Evolutionary conservation across 1,140 invertebrate species (phyloP).

Genomic region (Dreissena rostriformis): DNA sequence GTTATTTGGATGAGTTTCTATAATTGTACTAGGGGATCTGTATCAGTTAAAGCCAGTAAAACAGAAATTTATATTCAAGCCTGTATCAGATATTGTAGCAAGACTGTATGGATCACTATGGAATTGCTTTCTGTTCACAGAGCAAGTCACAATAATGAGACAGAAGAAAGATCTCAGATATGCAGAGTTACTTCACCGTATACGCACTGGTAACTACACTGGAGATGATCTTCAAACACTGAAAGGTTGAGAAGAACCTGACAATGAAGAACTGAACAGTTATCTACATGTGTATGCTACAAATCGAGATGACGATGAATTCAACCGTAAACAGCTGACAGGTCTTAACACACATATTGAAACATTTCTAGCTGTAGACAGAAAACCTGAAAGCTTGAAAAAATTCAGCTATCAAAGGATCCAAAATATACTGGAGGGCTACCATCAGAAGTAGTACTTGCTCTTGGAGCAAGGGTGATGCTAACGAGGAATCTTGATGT

Average conservation of each 20-base stretch:
- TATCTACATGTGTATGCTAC: slow-evolving; percentile 23
- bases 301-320: slow-evolving; percentile 27
- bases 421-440: slow-evolving; percentile 18
- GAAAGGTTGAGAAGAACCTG: background rate
- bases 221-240: slow-evolving; percentile 5
- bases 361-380: slow-evolving; percentile 22
- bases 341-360: slow-evolving; percentile 1
- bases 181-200: slow-evolving; percentile 28
- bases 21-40: slow-evolving; percentile 48
- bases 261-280: slow-evolving; percentile 8
- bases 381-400: slow-evolving; percentile 18
- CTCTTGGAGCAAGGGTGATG: slow-evolving; percentile 51
- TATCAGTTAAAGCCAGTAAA: slow-evolving; percentile 43
- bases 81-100: slow-evolving; percentile 10
- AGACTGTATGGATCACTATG: slow-evolving; percentile 19
- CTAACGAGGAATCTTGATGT: slow-evolving; percentile 58
- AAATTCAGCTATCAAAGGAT: slow-evolving; percentile 20
- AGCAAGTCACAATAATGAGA: slow-evolving; percentile 13
- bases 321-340: slow-evolving; percentile 10
- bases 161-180: background rate
- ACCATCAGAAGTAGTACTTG: slow-evolving; percentile 3
- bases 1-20: slow-evolving; percentile 43
- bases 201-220: slow-evolving; percentile 9
- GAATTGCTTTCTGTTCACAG: background rate
- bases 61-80: slow-evolving; percentile 52